Evolutionary conservation across 2,113 vertebrate genomes (phyloP), one percentile per base, ranked within the genome.

Genomic region (Strigops habroptila): DNA sequence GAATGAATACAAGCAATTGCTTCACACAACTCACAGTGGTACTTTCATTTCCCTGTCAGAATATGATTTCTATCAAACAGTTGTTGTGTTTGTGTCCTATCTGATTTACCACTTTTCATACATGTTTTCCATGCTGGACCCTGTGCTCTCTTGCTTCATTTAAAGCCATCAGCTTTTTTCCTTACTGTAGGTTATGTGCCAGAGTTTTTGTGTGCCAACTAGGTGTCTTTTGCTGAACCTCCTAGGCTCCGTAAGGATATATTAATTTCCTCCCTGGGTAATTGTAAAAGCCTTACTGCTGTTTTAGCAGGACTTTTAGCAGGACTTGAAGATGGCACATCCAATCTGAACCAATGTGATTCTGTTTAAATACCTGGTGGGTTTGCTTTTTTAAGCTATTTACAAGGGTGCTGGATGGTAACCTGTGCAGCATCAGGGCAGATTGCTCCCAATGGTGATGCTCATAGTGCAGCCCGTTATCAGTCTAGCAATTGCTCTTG

Each of bases 81-180:
- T 84, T 95, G 78, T 46, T 95, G 39, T 94, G 60, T 76, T 96
- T 94, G 46, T 67, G 18, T 73, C 48, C 52, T 55, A 3, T 75
- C 86, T 91, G 55, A 95, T 94, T 92, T 93, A 91, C 44, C 82
- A 78, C 57, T 93, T 90, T 78, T 83, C 64, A n/a, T 77, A 82
- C 73, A 21, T 18, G 25, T 21, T 91, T 82, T 85, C 35, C 12
- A 21, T 68, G 44, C 88, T 88, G 64, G 64, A 84, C 22, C 52
- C 57, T 22, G 13, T 44, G 90, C 41, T 41, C 52, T 86, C 63
- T 94, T 74, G 39, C 59, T 90, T 85, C 52, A 33, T 69, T 85
- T 69, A 57, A 94, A 92, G 46, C 31, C 46, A 24, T 44, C 16
- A 43, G 25, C 10, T 37, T 83, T 90, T 75, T 69, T 68, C 30